phyloP scores from a whole-genome alignment of 2,888 invertebrate species.

The Colletes collaris region DNA sequence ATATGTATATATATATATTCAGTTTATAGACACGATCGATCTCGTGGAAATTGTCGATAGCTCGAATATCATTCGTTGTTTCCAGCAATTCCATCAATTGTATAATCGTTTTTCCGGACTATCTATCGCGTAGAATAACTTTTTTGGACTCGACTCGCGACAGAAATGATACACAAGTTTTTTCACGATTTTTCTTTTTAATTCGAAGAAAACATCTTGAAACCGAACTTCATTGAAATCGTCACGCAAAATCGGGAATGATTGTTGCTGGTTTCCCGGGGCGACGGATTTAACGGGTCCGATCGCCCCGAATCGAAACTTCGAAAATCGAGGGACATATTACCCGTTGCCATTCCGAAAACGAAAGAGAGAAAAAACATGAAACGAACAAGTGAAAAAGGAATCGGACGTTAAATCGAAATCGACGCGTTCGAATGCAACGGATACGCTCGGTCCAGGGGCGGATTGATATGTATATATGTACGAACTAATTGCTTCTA shows the following conservation, averaged over 20 bases:
- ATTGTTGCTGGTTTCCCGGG: slow-evolving; percentile 7
- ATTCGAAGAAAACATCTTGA: slow-evolving; percentile 9
- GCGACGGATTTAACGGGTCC: slow-evolving; percentile 10
- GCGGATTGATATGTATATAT: slow-evolving; percentile 54
- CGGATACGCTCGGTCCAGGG: slow-evolving; percentile 52
- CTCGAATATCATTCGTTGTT: slow-evolving; percentile 29
- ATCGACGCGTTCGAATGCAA: slow-evolving; percentile 32
- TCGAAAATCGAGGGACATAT: slow-evolving; percentile 5
- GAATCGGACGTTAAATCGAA: slow-evolving; percentile 10
- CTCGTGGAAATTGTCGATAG: slow-evolving; percentile 40
- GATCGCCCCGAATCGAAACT: slow-evolving; percentile 27
- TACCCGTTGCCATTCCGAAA: slow-evolving; percentile 21
- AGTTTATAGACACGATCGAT: slow-evolving; percentile 42
- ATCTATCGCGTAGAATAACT: slow-evolving; percentile 16
- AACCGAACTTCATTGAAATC: slow-evolving; percentile 1
- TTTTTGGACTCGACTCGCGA: slow-evolving; percentile 14
- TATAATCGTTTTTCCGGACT: slow-evolving; percentile 9
- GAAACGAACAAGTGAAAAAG: no score
- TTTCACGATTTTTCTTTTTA: slow-evolving; percentile 12
- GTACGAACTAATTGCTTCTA: slow-evolving; percentile 40
- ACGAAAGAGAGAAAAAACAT: not conserved
- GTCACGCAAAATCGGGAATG: not conserved
- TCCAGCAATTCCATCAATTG: slow-evolving; percentile 32
- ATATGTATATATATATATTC: slow-evolving; percentile 15
- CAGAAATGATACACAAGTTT: slow-evolving; percentile 4